A percentile compares a stretch with the other conserved stretches of the same genome.
Evolutionary conservation across 1,140 invertebrate genomes (phyloP).

Genomic region (Drosophila setifemur): DNA sequence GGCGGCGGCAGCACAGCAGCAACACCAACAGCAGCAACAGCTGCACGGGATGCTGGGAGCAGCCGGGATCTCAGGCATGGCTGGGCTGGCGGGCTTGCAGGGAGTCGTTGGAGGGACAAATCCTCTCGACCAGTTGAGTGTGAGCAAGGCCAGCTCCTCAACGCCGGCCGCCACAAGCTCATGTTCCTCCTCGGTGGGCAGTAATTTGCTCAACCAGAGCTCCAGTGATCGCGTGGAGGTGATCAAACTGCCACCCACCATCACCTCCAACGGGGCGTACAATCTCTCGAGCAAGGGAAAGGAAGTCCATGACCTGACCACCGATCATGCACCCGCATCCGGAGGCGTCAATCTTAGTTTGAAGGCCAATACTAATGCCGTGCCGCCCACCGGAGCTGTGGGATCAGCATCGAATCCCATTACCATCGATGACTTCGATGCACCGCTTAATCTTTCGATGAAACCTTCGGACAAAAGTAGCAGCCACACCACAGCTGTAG

Average conservation of each 20-base stretch:
- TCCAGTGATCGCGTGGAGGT: constrained; percentile 88
- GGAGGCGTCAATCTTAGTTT: constrained; percentile 79
- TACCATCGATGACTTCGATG: constrained; percentile 86
- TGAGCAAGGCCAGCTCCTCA: constrained; percentile 37
- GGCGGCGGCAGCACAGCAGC: constrained; percentile 74
- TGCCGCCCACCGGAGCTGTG: constrained; percentile 47
- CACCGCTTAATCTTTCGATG: constrained; percentile 91
- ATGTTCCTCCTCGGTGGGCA: constrained; percentile 15
- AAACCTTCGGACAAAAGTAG: constrained; percentile 86
- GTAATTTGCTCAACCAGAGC: constrained; percentile 38
- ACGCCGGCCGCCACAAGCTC: constrained; percentile 14
- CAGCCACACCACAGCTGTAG: background rate
- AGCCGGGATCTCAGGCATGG: constrained; percentile 55
- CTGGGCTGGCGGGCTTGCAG: constrained; percentile 11
- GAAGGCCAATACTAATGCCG: constrained; percentile 60
- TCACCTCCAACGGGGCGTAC: constrained; percentile 81
- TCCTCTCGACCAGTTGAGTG: constrained; percentile 57
- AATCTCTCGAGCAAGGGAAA: constrained; percentile 80
- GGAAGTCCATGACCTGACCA: constrained; percentile 71
- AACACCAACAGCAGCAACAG: constrained; percentile 66
- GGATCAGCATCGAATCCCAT: constrained; percentile 82
- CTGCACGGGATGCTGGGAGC: constrained; percentile 63
- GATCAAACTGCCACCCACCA: constrained; percentile 87
- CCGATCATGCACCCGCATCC: constrained; percentile 40
- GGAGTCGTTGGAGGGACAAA: constrained; percentile 20